These are phyloP conservation scores for Agrotis ipsilon DNA, from an alignment of 2,888 invertebrate genomes.

Conservation along the genomic window DNA sequence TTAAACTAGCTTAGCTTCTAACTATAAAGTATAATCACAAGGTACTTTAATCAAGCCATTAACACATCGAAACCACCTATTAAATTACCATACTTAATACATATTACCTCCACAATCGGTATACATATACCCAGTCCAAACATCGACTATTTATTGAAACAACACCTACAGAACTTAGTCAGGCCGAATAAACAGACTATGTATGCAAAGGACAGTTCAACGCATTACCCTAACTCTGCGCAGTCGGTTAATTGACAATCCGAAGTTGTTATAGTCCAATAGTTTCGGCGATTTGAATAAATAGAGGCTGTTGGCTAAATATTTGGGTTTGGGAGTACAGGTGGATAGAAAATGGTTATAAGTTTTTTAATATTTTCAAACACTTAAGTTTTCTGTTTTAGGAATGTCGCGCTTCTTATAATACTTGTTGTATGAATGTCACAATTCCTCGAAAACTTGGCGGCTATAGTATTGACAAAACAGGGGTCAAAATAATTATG, in stretches of 20 bases:
- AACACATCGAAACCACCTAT: conserved; percentile 5
- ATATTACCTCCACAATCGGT: neutral
- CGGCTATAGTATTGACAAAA: too few species aligned
- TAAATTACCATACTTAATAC: conserved; percentile 44
- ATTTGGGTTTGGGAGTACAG: conserved; percentile 66
- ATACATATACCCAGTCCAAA: conserved; percentile 51
- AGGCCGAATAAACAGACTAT: conserved; percentile 68
- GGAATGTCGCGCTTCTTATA: too few species aligned
- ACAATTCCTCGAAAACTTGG: too few species aligned
- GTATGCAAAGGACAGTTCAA: conserved; percentile 65
- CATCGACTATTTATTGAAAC: conserved; percentile 68
- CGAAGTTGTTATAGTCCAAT: conserved; percentile 79
- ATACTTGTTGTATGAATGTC: too few species aligned
- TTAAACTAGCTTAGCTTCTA: neutral
- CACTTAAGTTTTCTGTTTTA: too few species aligned
- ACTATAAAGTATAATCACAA: neutral
- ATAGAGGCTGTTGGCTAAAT: conserved; percentile 74
- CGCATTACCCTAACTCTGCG: conserved; percentile 63
- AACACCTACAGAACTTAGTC: conserved; percentile 69
- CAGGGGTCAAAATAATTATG: too few species aligned
- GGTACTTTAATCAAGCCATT: conserved; percentile 13
- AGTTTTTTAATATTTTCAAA: neutral
- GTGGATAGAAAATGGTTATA: conserved; percentile 29
- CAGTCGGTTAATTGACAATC: conserved; percentile 82
- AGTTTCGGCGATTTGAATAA: conserved; percentile 83